A percentile compares a stretch with the other conserved stretches of the same genome.
Conservation (phyloP, 2,888 invertebrate species). For the Meloe dianella region DNA sequence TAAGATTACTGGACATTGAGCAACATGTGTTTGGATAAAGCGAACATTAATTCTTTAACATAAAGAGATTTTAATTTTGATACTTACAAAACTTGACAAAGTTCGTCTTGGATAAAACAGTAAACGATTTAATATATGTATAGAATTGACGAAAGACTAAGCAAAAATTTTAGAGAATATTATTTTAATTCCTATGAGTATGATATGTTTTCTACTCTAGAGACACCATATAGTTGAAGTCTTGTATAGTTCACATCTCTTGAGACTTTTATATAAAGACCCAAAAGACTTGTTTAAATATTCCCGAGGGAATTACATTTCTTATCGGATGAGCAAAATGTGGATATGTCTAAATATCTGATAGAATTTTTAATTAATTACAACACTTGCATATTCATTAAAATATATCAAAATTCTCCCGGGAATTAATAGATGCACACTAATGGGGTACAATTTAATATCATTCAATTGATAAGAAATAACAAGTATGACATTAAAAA, state of each 20-base stretch:
- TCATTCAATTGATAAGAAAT: conserved; percentile 6
- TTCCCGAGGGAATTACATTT: conserved; percentile 56
- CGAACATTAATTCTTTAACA: conserved; percentile 45
- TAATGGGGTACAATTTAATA: conserved; percentile 17
- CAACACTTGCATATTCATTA: conserved; percentile 55
- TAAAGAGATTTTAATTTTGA: conserved; percentile 22
- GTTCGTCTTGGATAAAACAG: too few species aligned
- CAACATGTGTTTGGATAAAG: conserved; percentile 59
- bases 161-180: conserved; percentile 43
- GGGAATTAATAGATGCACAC: conserved; percentile 40
- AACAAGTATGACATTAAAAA: neutral
- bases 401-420: conserved; percentile 51
- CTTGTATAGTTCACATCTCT: conserved; percentile 42
- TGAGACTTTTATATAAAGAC: conserved; percentile 52
- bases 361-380: conserved; percentile 52
- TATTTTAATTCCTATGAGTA: conserved; percentile 54
- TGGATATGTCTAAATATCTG: conserved; percentile 41
- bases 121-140: neutral
- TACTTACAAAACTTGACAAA: conserved; percentile 1
- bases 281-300: conserved; percentile 58
- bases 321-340: conserved; percentile 51
- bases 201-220: conserved; percentile 44
- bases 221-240: conserved; percentile 44
- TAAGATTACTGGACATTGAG: conserved; percentile 56
- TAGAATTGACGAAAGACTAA: neutral